A percentile compares a stretch with the other conserved stretches of the same genome.
Conservation (phyloP, 2,888 invertebrate genomes). For the Oxystoma pomonae region DNA sequence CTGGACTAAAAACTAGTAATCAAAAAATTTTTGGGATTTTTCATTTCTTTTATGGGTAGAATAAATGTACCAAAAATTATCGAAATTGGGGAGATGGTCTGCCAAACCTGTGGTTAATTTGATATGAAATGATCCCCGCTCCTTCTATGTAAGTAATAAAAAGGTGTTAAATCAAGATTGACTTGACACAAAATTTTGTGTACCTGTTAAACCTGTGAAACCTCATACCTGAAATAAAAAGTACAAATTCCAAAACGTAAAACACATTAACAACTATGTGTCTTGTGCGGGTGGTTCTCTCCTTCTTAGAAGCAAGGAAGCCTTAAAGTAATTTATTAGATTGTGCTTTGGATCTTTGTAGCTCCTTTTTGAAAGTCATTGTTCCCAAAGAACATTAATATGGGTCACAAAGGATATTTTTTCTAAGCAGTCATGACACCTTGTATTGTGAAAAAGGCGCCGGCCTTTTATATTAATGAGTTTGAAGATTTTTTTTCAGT, state of each 20-base stretch:
- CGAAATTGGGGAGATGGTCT: no score
- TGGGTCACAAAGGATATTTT: background rate
- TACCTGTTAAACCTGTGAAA: no score
- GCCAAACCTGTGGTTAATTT: no score
- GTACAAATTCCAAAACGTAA: background rate
- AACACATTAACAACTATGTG: background rate
- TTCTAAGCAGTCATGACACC: background rate
- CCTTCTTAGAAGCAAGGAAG: background rate
- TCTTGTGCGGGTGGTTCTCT: background rate
- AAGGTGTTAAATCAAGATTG: no score
- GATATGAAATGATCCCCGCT: no score
- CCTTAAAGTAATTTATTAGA: background rate
- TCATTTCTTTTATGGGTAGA: no score
- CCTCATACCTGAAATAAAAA: no score
- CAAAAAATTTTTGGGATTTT: no score
- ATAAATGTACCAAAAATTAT: no score
- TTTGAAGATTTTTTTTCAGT: background rate
- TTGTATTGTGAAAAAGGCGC: constrained; percentile 3
- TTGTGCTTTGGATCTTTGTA: background rate
- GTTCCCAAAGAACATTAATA: constrained; percentile 1
- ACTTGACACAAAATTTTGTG: no score
- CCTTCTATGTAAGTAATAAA: no score
- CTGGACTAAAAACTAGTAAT: no score
- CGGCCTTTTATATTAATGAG: background rate
- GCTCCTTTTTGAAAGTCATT: background rate